phyloP scores from a whole-genome alignment of 1,140 invertebrate genomes.

The Heliconius eleuchia region DNA sequence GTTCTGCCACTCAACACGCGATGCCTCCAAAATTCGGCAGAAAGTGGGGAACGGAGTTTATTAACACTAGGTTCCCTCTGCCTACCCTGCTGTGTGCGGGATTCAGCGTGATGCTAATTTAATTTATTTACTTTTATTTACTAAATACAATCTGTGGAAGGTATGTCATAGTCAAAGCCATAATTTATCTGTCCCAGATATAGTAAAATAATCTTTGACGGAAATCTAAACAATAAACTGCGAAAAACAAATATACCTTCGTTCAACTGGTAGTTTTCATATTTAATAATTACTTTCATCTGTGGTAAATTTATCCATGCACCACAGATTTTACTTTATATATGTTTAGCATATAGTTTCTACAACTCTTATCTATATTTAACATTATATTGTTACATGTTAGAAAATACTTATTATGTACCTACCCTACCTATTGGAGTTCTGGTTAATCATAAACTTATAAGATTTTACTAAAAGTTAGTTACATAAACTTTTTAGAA shows the following conservation, averaged over 20 bases:
- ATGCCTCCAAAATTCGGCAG: no score
- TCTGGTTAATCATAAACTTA: not conserved
- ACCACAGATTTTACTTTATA: not conserved
- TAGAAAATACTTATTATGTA: not conserved
- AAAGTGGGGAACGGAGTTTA: no score
- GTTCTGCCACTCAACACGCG: no score
- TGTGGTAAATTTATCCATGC: slow-evolving; percentile 1
- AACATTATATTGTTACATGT: not conserved
- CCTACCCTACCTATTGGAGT: not conserved
- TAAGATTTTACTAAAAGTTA: not conserved
- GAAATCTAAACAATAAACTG: slow-evolving; percentile 6
- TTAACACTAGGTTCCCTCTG: no score
- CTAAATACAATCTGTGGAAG: not conserved
- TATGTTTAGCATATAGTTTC: not conserved
- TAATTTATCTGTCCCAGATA: not conserved
- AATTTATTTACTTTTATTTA: not conserved
- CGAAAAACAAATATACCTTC: not conserved
- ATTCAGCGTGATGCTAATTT: no score
- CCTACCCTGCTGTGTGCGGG: no score
- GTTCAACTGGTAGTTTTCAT: not conserved
- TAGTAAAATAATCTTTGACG: not conserved
- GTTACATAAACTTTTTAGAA: slow-evolving; percentile 23
- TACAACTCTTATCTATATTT: not conserved
- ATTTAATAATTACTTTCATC: not conserved
- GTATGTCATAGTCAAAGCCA: not conserved